Base-by-base conservation (phyloP, 2,888 invertebrate genomes). In the Gasteruption jaculator region DNA sequence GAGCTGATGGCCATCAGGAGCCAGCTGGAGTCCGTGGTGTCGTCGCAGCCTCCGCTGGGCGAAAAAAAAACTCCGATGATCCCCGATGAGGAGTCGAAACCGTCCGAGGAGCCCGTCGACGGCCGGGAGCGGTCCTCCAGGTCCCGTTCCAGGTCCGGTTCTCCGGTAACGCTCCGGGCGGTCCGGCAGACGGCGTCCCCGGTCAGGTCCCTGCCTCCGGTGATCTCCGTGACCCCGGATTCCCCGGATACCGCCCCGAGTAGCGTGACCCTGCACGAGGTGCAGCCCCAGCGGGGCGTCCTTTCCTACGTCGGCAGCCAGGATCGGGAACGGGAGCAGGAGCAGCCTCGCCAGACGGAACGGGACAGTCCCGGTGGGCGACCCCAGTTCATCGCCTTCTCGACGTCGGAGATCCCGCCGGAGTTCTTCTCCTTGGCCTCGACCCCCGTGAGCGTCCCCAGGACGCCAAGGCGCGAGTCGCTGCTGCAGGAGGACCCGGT, bases 401-500 rank as follows among this genome's bases (percentile, higher is more conserved):
- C 61, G 16, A 59, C 56, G 3, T 63, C 65, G 3, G 61, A 61
- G 45, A 58, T 65, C 20, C 64, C 62, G 6, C 45, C 59, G 2
- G 56, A 65, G 18, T 63, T 63, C 36, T 61, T 59, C 20, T 35
- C 58, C 14, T 43, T 58, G 33, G 57, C 54, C 41, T 56, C 56
- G n/a, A 58, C 46, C 65, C 63, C 3, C 64, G 63, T 8, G 63
- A 63, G 38, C 36, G 20, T 18, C 24, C 30, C 42, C 42, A 18
- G 42, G 54, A 56, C 29, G 18, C 41, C 27, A n/a, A 34, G 45
- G 15, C 44, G 47, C 19, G 40, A 45, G 40, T 49, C 32, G 41
- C 25, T 5, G 38, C 35, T 45, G 46, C 53, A 74, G 76, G 78
- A 8, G 84, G 86, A 54, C n/a, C n/a, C n/a, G n/a, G n/a, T n/a